Base-by-base conservation (phyloP, 2,888 invertebrate species). In the Acholoe squamosa region DNA sequence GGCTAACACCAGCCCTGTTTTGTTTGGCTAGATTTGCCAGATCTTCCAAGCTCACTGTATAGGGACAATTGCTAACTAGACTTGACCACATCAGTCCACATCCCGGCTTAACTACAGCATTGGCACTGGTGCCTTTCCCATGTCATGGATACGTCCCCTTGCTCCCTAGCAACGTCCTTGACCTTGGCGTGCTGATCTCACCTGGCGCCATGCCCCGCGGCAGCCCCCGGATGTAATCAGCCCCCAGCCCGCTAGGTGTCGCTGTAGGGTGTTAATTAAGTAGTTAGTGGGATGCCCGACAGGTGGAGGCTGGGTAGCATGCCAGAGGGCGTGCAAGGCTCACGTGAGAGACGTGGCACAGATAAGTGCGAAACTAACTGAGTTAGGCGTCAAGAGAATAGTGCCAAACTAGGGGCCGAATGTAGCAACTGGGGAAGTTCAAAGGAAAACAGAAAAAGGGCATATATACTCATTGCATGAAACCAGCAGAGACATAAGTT, bases 281-380 rank as follows among this genome's bases (percentile, higher is more conserved):
- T 71, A 71, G 71, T 71, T 71, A 71, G 71, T 28, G 31, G 71
- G 71, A 71, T 71, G 71, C 71, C 28, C 71, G 71, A 28, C 71
- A 71, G 71, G 71, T 71, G 71, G 31, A 14, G 71, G 14, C n/a
- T 71, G n/a, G 28, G 28, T 28, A 5, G 31, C 71, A 71, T 28
- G 71, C 71, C 28, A 71, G 71, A 28, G 71, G 71, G 71, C 71
- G 71, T 28, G 71, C 31, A 0, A 28, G 28, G 25, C 71, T 71
- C 71, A 71, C 71, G 71, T 71, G 71, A 71, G 71, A 25, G 71
- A 71, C 25, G 71, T 25, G 19, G 71, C 61, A n/a, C n/a, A 25
- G 28, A 71, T 14, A 71, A 71, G 71, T 71, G 71, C 71, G 71
- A 71, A 71, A 71, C 71, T 71, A 71, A 71, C 71, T n/a, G 71